Percentiles rank a stretch among this genome's conserved stretches.
Conservation (phyloP, 2,888 invertebrate genomes). For the Ormyrus nitidulus region DNA sequence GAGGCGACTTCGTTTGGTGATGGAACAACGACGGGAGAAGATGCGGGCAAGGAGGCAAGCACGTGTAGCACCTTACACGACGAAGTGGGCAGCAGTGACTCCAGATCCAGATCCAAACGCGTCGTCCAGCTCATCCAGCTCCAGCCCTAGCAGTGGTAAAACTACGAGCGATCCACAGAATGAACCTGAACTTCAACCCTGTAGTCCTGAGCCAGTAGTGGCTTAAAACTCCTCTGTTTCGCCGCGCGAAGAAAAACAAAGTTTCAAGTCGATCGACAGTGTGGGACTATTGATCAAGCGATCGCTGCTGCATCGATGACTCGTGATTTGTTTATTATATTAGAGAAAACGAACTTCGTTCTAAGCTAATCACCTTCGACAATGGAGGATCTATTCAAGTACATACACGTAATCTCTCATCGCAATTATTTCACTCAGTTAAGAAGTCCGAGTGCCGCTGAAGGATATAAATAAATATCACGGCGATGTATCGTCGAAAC, state of each 20-base stretch:
- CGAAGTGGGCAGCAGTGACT: conserved; percentile 75
- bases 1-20: conserved; percentile 89
- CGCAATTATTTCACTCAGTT: conserved; percentile 42
- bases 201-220: conserved; percentile 73
- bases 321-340: conserved; percentile 21
- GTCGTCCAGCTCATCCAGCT: conserved; percentile 71
- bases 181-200: conserved; percentile 72
- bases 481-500: conserved; percentile 12
- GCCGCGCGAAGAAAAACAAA: conserved; percentile 14
- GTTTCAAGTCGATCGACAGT: not conserved
- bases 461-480: conserved; percentile 19
- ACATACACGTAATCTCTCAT: conserved; percentile 24
- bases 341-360: conserved; percentile 15
- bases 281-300: conserved; percentile 12
- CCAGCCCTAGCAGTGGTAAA: conserved; percentile 59
- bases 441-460: conserved; percentile 45
- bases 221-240: conserved; percentile 64
- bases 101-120: conserved; percentile 73
- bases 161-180: conserved; percentile 69
- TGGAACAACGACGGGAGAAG: conserved; percentile 89
- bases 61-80: conserved; percentile 82
- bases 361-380: conserved; percentile 26
- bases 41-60: conserved; percentile 85
- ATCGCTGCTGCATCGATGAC: not conserved
- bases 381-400: not conserved